A percentile compares a stretch with the other conserved stretches of the same genome.
phyloP scores from a whole-genome alignment of 2,113 vertebrate species.

The Chloropsis hardwickii region DNA sequence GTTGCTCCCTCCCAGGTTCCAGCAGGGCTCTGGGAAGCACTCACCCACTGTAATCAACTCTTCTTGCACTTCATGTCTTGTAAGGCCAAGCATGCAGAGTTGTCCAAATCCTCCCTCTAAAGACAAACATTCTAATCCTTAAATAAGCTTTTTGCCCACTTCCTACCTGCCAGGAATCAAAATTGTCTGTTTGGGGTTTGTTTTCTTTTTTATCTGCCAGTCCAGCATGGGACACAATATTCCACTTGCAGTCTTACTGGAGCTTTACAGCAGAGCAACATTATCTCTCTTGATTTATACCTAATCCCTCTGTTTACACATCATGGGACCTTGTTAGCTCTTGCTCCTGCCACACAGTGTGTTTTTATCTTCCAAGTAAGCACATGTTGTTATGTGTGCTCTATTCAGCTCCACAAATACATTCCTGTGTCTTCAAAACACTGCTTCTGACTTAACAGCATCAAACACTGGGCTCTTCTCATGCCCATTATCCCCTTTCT shows the following conservation, averaged over 20 bases:
- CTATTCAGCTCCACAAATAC: background rate
- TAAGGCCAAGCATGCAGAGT: background rate
- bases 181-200: background rate
- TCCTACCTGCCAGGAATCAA: background rate
- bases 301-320: background rate
- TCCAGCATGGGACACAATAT: background rate
- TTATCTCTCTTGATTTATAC: constrained; percentile 13
- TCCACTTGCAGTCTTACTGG: background rate
- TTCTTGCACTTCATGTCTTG: background rate
- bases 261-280: background rate
- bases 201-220: background rate
- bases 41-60: background rate
- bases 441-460: background rate
- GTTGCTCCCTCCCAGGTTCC: background rate
- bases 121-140: background rate
- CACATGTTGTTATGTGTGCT: background rate
- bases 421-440: background rate
- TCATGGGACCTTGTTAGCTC: background rate
- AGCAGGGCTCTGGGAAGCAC: background rate
- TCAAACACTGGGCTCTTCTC: background rate
- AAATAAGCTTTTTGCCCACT: background rate
- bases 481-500: background rate
- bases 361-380: background rate
- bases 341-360: background rate
- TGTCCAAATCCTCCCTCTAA: background rate